These are phyloP conservation scores for Peromyscus maniculatus DNA, from an alignment of 2,113 vertebrate genomes.

Conservation along the genomic window DNA sequence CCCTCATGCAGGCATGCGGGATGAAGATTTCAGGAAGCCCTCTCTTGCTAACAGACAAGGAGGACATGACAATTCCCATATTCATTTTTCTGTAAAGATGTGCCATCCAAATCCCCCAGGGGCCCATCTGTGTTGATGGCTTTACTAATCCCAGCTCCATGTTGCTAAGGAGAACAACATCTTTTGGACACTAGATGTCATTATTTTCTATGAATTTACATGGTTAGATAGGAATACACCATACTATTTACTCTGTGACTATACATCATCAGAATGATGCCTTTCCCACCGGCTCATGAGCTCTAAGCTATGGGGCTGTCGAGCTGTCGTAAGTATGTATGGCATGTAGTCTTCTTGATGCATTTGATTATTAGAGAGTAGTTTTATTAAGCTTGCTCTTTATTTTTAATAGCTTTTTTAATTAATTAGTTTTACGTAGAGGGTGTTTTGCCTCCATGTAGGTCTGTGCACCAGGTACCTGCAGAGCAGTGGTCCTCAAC, in stretches of 20 bases:
- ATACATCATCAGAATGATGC: fast-evolving
- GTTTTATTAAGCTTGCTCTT: not conserved
- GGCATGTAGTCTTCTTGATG: not conserved
- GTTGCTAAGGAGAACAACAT: not conserved
- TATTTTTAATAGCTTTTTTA: not conserved
- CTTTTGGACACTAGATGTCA: conserved; percentile 82
- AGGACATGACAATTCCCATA: not conserved
- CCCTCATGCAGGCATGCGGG: not conserved
- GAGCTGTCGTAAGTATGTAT: not conserved
- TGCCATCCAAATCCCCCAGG: not conserved
- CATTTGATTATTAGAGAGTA: not conserved
- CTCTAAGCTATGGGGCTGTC: not conserved
- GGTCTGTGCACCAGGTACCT: not conserved
- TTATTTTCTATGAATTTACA: conserved; percentile 73
- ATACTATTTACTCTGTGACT: fast-evolving
- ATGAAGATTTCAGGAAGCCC: not conserved
- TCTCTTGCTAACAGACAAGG: not conserved
- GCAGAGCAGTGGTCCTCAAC: not conserved
- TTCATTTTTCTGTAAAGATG: not conserved
- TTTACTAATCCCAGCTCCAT: not conserved
- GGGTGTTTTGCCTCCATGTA: not conserved
- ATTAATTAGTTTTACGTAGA: not conserved
- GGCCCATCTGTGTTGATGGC: not conserved
- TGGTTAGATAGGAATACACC: not conserved
- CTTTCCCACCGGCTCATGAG: not conserved